Evolutionary conservation across 2,797 vertebrate genomes (phyloP).

Genomic region (Percopsis omiscomaycus): DNA sequence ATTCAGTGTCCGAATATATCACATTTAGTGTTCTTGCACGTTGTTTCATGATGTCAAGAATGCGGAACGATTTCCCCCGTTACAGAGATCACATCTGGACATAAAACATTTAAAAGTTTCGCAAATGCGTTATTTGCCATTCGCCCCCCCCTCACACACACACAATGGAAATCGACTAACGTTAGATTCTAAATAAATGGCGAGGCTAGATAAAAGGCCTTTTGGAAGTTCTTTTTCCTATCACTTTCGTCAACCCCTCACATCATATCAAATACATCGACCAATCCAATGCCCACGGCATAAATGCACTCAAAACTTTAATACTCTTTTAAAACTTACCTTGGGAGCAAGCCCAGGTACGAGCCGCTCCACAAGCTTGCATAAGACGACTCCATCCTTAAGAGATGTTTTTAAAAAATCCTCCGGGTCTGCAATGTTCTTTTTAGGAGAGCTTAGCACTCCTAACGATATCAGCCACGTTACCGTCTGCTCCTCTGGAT

Average conservation of each 20-base stretch:
- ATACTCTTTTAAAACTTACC: constrained; percentile 71
- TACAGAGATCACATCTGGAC: constrained; percentile 52
- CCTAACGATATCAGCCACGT: constrained; percentile 97
- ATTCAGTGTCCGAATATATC: too few species aligned
- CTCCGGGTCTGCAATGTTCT: constrained; percentile 90
- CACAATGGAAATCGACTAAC: background rate
- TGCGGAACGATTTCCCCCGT: constrained; percentile 72
- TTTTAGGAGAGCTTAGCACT: constrained; percentile 95
- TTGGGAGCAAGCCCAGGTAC: constrained; percentile 86
- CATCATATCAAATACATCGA: constrained; percentile 33
- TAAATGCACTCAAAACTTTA: constrained; percentile 2
- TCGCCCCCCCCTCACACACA: too few species aligned
- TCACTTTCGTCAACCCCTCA: constrained; percentile 58
- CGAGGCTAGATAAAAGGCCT: constrained; percentile 24
- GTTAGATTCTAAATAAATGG: constrained; percentile 13
- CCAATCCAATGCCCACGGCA: constrained; percentile 1
- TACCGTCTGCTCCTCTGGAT: constrained; percentile 92
- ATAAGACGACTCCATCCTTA: constrained; percentile 93
- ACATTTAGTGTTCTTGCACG: constrained; percentile 4
- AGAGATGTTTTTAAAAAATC: constrained; percentile 89
- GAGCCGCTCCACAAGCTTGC: constrained; percentile 88
- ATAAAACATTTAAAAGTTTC: constrained; percentile 10
- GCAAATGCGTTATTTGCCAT: too few species aligned
- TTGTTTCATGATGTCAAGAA: constrained; percentile 63
- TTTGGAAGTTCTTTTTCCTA: constrained; percentile 42